Conservation (phyloP, 2,797 vertebrate genomes). For the Lacerta viridis region DNA sequence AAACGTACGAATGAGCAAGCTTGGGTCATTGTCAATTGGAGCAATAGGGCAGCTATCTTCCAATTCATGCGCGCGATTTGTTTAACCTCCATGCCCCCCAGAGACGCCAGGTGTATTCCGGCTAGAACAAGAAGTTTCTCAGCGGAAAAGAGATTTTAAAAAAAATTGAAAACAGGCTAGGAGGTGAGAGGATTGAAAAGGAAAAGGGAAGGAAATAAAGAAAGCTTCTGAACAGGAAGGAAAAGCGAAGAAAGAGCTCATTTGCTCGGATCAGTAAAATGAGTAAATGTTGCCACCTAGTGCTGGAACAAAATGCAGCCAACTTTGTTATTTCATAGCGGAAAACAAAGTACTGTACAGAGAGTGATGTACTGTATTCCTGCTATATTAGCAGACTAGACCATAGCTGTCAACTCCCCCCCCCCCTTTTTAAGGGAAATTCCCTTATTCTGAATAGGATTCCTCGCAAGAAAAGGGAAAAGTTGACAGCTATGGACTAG, state of each 20-base stretch:
- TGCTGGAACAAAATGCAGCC: conserved; percentile 50
- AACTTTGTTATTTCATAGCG: too few relatives aligned
- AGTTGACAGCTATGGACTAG: neutral
- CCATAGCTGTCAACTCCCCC: too few relatives aligned
- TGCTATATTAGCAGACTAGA: neutral
- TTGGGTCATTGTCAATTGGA: neutral
- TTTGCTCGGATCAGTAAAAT: neutral
- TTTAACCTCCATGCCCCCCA: neutral
- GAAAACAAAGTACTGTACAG: neutral
- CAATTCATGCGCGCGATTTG: neutral
- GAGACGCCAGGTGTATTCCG: neutral
- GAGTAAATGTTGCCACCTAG: conserved; percentile 61
- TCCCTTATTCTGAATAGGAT: too few relatives aligned
- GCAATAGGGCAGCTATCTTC: neutral
- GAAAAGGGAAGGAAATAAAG: neutral
- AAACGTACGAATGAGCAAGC: neutral
- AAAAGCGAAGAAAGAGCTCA: neutral
- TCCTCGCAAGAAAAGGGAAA: too few relatives aligned
- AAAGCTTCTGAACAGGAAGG: neutral
- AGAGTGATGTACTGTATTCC: too few relatives aligned
- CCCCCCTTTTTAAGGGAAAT: too few relatives aligned
- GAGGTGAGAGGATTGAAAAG: neutral
- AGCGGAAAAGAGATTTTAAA: neutral
- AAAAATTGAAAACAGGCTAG: neutral
- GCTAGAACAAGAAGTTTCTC: neutral